Conservation (phyloP, 2,888 invertebrate species). For the Euproctis similis region DNA sequence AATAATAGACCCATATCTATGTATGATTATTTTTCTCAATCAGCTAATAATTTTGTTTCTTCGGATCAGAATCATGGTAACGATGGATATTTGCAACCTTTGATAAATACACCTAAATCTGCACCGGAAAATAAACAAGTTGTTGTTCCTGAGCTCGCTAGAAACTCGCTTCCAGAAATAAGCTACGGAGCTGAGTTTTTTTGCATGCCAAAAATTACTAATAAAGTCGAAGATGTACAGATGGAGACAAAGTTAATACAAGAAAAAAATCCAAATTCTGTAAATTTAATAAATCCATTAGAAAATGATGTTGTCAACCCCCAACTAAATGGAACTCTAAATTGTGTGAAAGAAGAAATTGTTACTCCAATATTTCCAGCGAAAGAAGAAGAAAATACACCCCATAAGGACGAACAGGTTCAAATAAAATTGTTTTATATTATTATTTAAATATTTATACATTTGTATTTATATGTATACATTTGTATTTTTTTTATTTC, state of each 20-base stretch:
- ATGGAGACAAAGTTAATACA: constrained; percentile 13
- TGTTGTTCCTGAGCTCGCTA: constrained; percentile 7
- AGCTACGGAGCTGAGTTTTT: constrained; percentile 48
- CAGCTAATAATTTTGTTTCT: constrained; percentile 21
- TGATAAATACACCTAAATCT: background rate
- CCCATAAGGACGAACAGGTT: constrained; percentile 54
- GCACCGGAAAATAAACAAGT: background rate
- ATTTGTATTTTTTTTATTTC: too few relatives aligned
- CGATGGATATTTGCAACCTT: too few relatives aligned
- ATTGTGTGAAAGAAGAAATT: constrained; percentile 17
- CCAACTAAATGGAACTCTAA: constrained; percentile 13
- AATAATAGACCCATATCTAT: constrained; percentile 39
- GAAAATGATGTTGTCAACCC: too few relatives aligned
- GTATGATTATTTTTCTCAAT: constrained; percentile 33
- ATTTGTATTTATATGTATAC: too few relatives aligned
- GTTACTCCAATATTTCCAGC: constrained; percentile 12
- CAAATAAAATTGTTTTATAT: constrained; percentile 61
- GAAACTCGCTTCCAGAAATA: constrained; percentile 36
- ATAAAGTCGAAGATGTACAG: too few relatives aligned
- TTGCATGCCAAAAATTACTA: constrained; percentile 20
- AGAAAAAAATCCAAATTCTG: too few relatives aligned
- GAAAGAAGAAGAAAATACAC: constrained; percentile 34
- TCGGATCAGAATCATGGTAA: constrained; percentile 34
- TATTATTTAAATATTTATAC: constrained; percentile 59
- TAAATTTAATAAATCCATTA: too few relatives aligned